Conservation (phyloP, 1,140 invertebrate genomes). For the Mylabris phalerata region DNA sequence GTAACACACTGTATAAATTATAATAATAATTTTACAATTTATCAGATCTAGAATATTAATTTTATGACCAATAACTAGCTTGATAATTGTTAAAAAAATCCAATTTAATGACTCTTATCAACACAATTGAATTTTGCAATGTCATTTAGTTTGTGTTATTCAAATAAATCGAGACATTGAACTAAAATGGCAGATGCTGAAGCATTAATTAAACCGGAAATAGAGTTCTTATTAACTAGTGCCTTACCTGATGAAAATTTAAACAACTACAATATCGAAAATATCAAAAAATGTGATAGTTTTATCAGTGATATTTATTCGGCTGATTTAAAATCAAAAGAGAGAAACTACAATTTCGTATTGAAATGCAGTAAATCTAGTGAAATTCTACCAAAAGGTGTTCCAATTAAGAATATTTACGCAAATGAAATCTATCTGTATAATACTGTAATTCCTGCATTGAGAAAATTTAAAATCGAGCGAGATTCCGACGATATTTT, state of each 20-base stretch:
- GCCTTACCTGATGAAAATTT: conserved; percentile 1
- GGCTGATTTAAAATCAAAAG: neutral
- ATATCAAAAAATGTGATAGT: conserved; percentile 20
- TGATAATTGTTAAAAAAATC: no score
- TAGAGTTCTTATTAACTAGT: neutral
- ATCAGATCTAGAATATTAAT: no score
- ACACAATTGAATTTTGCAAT: no score
- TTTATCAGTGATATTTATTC: conserved; percentile 22
- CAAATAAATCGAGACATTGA: no score
- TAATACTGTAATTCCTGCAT: conserved; percentile 25
- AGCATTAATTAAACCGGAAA: no score
- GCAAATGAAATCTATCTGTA: conserved; percentile 32
- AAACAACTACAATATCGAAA: neutral
- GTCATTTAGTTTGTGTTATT: no score
- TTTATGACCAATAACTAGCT: no score
- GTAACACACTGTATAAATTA: no score
- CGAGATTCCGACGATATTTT: conserved; percentile 19
- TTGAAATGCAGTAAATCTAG: conserved; percentile 17
- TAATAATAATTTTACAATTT: no score
- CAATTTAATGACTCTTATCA: no score
- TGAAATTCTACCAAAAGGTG: neutral
- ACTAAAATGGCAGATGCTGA: no score
- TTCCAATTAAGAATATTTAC: conserved; percentile 18
- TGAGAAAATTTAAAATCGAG: conserved; percentile 25
- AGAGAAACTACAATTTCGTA: conserved; percentile 7